Percentiles rank a stretch among this genome's conserved stretches.
phyloP scores from a whole-genome alignment of 2,113 vertebrate species.

The Hyaena hyaena region DNA sequence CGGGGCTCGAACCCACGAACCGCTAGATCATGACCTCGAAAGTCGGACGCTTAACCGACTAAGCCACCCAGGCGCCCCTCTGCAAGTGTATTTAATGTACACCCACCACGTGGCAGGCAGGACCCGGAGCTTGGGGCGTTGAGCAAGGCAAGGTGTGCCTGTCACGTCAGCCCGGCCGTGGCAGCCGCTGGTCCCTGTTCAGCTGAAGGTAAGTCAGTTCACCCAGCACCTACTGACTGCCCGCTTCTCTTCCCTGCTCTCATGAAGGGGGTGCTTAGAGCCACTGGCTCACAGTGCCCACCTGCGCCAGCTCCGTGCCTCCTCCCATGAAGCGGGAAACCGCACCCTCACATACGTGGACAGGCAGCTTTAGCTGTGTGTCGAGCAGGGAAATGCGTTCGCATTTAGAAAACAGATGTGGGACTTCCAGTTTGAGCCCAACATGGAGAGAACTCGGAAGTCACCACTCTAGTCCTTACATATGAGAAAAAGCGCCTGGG shows the following conservation, averaged over 20 bases:
- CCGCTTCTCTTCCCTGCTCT: neutral
- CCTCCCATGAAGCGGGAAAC: neutral
- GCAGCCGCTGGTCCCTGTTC: neutral
- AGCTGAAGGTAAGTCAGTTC: neutral
- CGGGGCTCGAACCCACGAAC: no score
- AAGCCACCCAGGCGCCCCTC: no score
- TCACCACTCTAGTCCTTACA: neutral
- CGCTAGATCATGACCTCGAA: no score
- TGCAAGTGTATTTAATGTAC: neutral
- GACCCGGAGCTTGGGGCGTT: neutral
- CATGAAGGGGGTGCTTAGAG: neutral
- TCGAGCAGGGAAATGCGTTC: neutral
- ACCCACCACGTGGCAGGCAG: neutral
- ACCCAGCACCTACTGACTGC: neutral
- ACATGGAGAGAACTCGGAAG: neutral
- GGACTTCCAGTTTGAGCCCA: neutral
- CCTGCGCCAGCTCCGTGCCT: neutral
- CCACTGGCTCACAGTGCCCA: neutral
- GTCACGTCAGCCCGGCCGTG: no score
- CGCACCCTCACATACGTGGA: neutral
- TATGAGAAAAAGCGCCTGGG: neutral
- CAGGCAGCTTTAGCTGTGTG: neutral
- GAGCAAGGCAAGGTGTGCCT: neutral
- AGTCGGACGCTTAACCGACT: no score
- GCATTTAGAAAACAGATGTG: neutral